Percentiles rank a stretch among this genome's conserved stretches.
Conservation (phyloP, 2,113 vertebrate genomes). For the Orthonyx spaldingii region DNA sequence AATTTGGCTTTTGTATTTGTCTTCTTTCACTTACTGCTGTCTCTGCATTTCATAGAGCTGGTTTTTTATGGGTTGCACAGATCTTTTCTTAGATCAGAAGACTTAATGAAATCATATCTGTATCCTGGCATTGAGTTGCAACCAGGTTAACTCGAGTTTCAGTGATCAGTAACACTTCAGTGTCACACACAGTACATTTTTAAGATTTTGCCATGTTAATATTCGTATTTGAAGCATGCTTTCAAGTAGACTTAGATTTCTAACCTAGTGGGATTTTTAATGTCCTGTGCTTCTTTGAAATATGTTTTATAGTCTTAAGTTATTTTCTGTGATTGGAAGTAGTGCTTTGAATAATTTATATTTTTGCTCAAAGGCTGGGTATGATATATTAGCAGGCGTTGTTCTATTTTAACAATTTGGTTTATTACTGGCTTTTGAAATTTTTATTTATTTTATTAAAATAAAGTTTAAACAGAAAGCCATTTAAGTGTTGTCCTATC, state of each 20-base stretch:
- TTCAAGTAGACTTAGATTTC: background rate
- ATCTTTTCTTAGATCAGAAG: background rate
- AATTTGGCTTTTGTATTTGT: background rate
- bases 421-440: background rate
- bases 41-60: background rate
- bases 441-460: background rate
- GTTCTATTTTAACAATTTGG: background rate
- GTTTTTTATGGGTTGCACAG: background rate
- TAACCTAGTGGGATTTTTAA: background rate
- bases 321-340: background rate
- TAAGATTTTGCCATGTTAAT: background rate
- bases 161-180: background rate
- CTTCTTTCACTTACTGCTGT: background rate
- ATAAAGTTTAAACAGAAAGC: background rate
- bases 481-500: background rate
- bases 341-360: background rate
- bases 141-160: background rate
- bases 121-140: background rate
- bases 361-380: background rate
- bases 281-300: background rate
- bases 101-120: background rate
- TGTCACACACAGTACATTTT: background rate
- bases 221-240: background rate
- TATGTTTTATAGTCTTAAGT: background rate
- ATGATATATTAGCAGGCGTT: background rate